Evolutionary conservation across 2,888 invertebrate genomes (phyloP).

Genomic region (Leucophenga montana): DNA sequence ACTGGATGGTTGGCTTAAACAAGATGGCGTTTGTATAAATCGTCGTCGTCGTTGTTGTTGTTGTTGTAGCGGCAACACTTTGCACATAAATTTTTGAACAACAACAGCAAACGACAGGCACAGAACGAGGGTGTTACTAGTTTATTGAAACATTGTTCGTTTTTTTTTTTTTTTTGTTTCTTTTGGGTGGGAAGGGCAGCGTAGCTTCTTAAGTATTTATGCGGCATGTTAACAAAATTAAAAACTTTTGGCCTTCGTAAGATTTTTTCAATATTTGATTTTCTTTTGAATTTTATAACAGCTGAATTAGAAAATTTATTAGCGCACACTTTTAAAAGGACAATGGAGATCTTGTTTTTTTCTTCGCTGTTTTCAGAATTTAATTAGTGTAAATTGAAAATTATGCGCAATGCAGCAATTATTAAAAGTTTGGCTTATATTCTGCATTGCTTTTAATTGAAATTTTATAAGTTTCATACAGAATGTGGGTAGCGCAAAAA

Average conservation of each 20-base stretch:
- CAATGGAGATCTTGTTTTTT: not conserved
- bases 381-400: slow-evolving; percentile 42
- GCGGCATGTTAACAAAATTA: slow-evolving; percentile 57
- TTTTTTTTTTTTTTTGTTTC: no score
- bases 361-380: no score
- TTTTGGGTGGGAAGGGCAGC: no score
- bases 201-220: slow-evolving; percentile 47
- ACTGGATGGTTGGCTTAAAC: not conserved
- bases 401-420: slow-evolving; percentile 62
- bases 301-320: not conserved
- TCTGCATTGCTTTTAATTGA: slow-evolving; percentile 1
- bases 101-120: slow-evolving; percentile 34
- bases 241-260: slow-evolving; percentile 35
- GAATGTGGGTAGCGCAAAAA: no score
- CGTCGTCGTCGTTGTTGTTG: no score
- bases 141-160: not conserved
- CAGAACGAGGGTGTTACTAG: not conserved
- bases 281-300: slow-evolving; percentile 4
- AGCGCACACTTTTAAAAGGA: not conserved
- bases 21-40: slow-evolving; percentile 7
- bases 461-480: slow-evolving; percentile 18
- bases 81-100: slow-evolving; percentile 57
- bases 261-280: slow-evolving; percentile 1
- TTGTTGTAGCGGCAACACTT: slow-evolving; percentile 35
- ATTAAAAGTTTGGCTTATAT: not conserved